Evolutionary conservation across 2,113 vertebrate genomes (phyloP).

Genomic region (Martes martes): DNA sequence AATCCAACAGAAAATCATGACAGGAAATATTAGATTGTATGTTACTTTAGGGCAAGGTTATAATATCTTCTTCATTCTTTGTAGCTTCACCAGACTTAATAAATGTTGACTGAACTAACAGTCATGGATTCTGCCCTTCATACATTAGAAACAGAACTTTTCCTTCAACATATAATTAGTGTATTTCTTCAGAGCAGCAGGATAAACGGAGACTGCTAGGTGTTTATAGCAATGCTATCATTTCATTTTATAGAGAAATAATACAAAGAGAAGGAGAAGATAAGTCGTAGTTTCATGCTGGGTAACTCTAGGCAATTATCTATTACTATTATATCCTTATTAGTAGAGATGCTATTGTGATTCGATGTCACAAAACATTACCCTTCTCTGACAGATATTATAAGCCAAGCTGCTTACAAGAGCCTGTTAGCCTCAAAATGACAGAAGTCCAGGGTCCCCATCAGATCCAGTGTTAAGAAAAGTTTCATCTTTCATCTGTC

Average conservation of each 20-base stretch:
- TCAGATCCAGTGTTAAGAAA: neutral
- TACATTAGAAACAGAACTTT: slow-evolving; percentile 38
- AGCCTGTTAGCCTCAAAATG: neutral
- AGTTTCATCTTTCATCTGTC: neutral
- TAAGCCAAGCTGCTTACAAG: neutral
- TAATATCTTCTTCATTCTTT: slow-evolving; percentile 3
- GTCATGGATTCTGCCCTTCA: slow-evolving; percentile 38
- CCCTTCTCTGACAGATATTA: neutral
- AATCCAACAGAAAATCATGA: neutral
- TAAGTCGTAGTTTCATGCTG: neutral
- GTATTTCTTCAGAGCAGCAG: slow-evolving; percentile 18
- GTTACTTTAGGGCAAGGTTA: slow-evolving; percentile 15
- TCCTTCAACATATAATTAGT: slow-evolving; percentile 16
- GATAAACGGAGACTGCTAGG: slow-evolving; percentile 10
- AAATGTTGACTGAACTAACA: slow-evolving; percentile 6
- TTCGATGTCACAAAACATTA: neutral
- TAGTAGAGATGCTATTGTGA: neutral
- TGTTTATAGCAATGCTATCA: neutral
- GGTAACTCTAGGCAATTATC: neutral
- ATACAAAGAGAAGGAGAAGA: neutral
- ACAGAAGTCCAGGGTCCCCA: neutral
- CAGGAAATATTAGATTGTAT: neutral
- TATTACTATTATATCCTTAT: neutral
- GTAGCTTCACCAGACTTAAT: neutral
- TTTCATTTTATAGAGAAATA: slow-evolving; percentile 38